These are phyloP conservation scores for Scartelaos histophorus DNA, from an alignment of 2,113 vertebrate genomes.

Conservation along the genomic window DNA sequence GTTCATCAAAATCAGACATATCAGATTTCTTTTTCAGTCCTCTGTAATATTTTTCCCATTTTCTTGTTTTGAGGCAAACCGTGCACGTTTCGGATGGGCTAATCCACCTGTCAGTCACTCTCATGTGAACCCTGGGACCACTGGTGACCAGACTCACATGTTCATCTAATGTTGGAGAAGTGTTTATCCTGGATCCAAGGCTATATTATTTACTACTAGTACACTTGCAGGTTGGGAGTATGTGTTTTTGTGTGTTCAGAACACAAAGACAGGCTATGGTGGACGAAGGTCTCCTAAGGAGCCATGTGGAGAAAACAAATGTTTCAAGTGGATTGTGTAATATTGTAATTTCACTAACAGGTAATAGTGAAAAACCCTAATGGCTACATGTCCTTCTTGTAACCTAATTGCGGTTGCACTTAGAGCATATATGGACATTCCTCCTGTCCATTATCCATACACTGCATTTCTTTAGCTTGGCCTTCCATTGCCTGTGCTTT, in stretches of 20 bases:
- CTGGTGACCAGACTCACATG: too few species aligned
- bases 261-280: background rate
- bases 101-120: too few species aligned
- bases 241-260: background rate
- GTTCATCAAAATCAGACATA: too few species aligned
- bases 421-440: background rate
- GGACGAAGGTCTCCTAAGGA: background rate
- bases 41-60: too few species aligned
- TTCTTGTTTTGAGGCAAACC: too few species aligned
- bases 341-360: background rate
- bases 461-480: constrained; percentile 16
- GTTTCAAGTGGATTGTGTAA: background rate
- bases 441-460: constrained; percentile 21
- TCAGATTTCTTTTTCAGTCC: too few species aligned
- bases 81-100: too few species aligned
- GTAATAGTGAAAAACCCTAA: background rate
- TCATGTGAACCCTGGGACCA: too few species aligned
- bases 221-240: background rate
- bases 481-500: background rate
- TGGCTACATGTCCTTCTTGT: background rate
- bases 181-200: too few species aligned
- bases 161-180: too few species aligned
- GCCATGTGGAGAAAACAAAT: background rate
- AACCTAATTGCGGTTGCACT: constrained; percentile 4
- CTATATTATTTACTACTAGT: background rate